Conservation (phyloP, 2,113 vertebrate genomes). For the Ptilonorhynchus violaceus region DNA sequence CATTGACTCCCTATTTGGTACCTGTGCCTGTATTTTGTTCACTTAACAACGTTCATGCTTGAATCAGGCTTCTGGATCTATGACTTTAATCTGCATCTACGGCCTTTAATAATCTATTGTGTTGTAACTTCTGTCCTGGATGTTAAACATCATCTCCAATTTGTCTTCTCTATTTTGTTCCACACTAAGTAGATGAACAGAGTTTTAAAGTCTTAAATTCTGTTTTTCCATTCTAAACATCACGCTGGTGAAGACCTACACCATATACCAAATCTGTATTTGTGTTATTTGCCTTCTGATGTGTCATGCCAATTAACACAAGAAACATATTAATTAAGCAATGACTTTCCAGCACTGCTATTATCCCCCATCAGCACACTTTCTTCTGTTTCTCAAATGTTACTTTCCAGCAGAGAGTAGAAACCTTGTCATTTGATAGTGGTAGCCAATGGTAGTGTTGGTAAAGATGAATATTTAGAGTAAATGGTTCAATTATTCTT, state of each 20-base stretch:
- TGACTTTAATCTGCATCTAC: not conserved
- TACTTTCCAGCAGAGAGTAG: not conserved
- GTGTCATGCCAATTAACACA: not conserved
- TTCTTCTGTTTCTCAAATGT: not conserved
- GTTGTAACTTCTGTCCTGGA: not conserved
- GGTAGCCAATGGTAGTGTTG: not conserved
- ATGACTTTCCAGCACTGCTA: not conserved
- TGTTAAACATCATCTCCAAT: not conserved
- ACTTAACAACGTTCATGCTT: not conserved
- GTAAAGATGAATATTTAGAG: conserved; percentile 27
- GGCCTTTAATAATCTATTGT: not conserved
- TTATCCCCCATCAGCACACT: not conserved
- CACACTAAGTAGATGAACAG: not conserved
- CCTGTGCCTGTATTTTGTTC: not conserved
- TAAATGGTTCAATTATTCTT: conserved; percentile 32
- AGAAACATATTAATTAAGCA: conserved; percentile 12
- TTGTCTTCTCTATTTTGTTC: not conserved
- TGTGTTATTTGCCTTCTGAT: not conserved
- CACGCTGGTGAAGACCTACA: not conserved
- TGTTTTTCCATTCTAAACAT: not conserved
- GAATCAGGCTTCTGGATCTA: not conserved
- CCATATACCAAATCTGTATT: not conserved
- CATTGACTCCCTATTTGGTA: not conserved
- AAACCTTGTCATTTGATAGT: not conserved
- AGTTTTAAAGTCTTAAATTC: not conserved